phyloP scores from a whole-genome alignment of 2,888 invertebrate genomes.

The Lacanobia oleracea region DNA sequence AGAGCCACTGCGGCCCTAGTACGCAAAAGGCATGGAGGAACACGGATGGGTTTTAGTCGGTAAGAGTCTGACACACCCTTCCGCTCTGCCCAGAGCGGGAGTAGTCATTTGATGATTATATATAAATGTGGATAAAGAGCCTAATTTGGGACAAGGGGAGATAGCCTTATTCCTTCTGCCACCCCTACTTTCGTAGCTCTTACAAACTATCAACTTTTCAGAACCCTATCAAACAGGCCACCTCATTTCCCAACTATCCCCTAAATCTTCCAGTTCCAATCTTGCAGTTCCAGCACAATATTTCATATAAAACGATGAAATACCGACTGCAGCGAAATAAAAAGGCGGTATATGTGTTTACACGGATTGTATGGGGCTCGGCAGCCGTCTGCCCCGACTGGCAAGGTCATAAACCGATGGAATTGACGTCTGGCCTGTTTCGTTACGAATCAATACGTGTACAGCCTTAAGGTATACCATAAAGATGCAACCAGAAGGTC shows the following conservation, averaged over 20 bases:
- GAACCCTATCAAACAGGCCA: too few species aligned
- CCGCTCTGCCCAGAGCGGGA: too few species aligned
- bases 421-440: constrained; percentile 61
- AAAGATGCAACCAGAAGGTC: constrained; percentile 18
- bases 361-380: constrained; percentile 44
- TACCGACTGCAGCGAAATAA: constrained; percentile 35
- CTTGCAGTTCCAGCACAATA: constrained; percentile 15
- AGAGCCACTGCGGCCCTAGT: too few species aligned
- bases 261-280: constrained; percentile 7
- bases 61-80: too few species aligned
- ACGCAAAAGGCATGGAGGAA: too few species aligned
- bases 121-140: too few species aligned
- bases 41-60: too few species aligned
- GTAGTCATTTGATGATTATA: too few species aligned
- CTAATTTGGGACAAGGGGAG: too few species aligned
- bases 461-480: constrained; percentile 27
- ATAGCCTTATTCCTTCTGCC: too few species aligned
- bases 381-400: constrained; percentile 49
- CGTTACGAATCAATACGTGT: constrained; percentile 63
- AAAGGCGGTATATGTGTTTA: constrained; percentile 51
- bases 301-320: constrained; percentile 42
- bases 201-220: too few species aligned
- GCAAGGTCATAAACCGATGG: constrained; percentile 60
- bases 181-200: too few species aligned
- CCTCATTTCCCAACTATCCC: background rate